Percentiles rank a stretch among this genome's conserved stretches.
These are phyloP conservation scores for Cochlearius cochlearius DNA, from an alignment of 2,113 vertebrate genomes.

Conservation along the genomic window DNA sequence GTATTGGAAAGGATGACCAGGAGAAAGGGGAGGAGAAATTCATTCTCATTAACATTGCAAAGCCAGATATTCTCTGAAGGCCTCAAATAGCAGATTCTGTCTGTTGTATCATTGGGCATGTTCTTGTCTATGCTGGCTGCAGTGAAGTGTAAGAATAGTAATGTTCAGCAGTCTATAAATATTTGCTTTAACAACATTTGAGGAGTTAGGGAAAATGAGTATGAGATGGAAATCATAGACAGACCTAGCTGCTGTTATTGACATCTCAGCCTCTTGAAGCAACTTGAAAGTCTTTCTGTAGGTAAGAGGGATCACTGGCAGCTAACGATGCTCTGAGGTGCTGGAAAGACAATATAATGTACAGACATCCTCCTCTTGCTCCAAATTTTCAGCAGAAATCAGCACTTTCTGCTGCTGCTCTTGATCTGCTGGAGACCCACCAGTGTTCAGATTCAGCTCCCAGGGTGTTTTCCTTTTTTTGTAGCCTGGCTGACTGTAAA, in stretches of 20 bases:
- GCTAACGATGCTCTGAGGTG: neutral
- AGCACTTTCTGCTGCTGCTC: neutral
- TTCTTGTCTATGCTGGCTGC: neutral
- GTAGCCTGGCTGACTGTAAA: neutral
- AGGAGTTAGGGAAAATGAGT: neutral
- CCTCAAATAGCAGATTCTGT: neutral
- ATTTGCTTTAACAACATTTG: neutral
- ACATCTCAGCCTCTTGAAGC: neutral
- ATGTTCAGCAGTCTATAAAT: neutral
- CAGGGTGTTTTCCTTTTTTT: neutral
- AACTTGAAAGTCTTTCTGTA: neutral
- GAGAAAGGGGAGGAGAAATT: neutral
- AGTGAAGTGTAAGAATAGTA: neutral
- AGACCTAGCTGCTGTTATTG: neutral
- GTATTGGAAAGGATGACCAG: neutral
- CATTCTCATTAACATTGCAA: neutral
- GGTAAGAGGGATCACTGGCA: neutral
- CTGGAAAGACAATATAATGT: neutral
- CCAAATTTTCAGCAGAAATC: neutral
- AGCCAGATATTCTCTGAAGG: neutral
- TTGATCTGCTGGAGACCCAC: neutral
- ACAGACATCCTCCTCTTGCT: neutral
- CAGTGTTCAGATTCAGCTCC: neutral
- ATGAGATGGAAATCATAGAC: neutral
- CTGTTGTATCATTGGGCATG: rapidly evolving